Conservation (phyloP, 2,888 invertebrate genomes). For the Augochlorella aurata region DNA sequence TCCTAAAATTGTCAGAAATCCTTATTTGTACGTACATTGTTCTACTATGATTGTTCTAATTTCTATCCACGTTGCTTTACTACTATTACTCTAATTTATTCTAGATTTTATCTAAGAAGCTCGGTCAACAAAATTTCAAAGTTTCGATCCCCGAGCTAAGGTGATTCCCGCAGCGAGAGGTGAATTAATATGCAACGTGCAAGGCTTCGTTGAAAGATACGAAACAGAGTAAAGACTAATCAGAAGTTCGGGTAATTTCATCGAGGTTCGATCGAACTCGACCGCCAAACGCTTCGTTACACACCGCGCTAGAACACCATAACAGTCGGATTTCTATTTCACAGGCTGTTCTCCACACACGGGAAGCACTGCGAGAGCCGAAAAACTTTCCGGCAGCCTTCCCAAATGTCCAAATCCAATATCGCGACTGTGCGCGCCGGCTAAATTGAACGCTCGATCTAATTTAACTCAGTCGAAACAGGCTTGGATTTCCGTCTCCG, state of each 20-base stretch:
- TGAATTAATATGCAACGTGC: too few relatives aligned
- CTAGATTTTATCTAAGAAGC: too few relatives aligned
- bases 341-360: neutral
- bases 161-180: too few relatives aligned
- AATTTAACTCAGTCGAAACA: conserved; percentile 43
- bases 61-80: too few relatives aligned
- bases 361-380: neutral
- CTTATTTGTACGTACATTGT: too few relatives aligned
- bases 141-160: too few relatives aligned
- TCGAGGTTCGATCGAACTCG: neutral
- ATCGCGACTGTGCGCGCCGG: conserved; percentile 17
- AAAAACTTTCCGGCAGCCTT: neutral
- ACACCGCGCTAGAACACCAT: neutral
- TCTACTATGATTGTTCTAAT: too few relatives aligned
- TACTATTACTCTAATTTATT: too few relatives aligned
- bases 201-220: neutral
- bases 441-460: conserved; percentile 49
- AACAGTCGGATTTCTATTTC: neutral
- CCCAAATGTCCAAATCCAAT: conserved; percentile 47
- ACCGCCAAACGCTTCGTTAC: neutral
- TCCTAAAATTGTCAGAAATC: too few relatives aligned
- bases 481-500: conserved; percentile 7
- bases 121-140: too few relatives aligned
- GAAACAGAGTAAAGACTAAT: neutral
- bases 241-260: neutral